Evolutionary conservation across 92 coral and sea anemone species (phyloP), one percentile per base, ranked within the genome.

Genomic region (Virgularia gustaviana): DNA sequence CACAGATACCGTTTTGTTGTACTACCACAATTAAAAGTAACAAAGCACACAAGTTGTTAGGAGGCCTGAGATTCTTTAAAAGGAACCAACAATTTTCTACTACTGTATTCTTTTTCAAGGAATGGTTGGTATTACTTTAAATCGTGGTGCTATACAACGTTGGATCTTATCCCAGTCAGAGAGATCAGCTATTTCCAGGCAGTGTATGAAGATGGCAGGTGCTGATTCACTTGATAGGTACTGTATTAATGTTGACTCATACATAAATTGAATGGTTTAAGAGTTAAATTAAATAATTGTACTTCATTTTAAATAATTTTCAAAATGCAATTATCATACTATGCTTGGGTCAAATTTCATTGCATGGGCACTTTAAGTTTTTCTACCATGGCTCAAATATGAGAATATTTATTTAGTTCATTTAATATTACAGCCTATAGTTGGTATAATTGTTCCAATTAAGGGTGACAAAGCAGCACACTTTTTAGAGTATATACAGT

Each of bases 191-290:
- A 57, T 57, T 27, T 27, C 63, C 16, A 28, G 63, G 28, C 4
- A 57, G 16, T 57, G 63, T 22, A 57, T 57, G 36, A 57, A 57
- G 37, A 57, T 57, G 63, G 63, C 63, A 27, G 63, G 63, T 27
- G 37, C 63, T 27, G 37, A 57, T 27, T 15, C 63, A 57, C 37
- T 57, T 57, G 10, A 28, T 15, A 57, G 63, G 63, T 57, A 57
- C 18, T 20, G 62, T 55, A 1, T 19, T 55, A 4, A 16, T 43
- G 13, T 43, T 13, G 20, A 13, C n/a, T 25, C 0, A 0, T 55
- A n/a, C 62, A 55, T 7, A 6, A 7, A 18, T 25, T 27, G 31
- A 18, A 27, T 28, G 37, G 32, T 7, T 31, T 54, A 18, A 55
- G 25, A 36, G 51, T 4, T 43, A n/a, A n/a, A n/a, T n/a, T n/a